Evolutionary conservation across 2,797 vertebrate species (phyloP).

Genomic region (Schizopygopsis pylzovi): DNA sequence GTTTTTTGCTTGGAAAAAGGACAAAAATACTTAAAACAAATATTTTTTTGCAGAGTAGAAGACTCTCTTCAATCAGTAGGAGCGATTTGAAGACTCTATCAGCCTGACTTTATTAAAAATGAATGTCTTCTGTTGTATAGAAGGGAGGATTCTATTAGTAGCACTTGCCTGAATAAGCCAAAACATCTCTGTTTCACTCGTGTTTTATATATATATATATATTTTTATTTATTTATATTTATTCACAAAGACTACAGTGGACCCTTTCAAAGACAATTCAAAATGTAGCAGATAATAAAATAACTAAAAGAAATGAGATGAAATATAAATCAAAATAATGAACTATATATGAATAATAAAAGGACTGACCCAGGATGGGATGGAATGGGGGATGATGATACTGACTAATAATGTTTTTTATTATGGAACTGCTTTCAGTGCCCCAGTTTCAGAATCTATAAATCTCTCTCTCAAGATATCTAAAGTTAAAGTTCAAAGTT

Average conservation of each 20-base stretch:
- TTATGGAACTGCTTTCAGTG: not conserved
- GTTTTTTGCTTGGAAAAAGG: not conserved
- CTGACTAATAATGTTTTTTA: not conserved
- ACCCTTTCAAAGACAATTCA: not conserved
- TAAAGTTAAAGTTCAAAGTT: not conserved
- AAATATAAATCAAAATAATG: not conserved
- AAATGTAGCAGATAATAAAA: not conserved
- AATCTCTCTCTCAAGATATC: not conserved
- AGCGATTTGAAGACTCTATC: constrained; percentile 33
- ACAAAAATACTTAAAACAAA: not conserved
- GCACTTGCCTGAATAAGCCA: constrained; percentile 42
- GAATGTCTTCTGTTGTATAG: constrained; percentile 49
- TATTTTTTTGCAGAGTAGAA: not conserved
- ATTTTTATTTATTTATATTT: constrained; percentile 8
- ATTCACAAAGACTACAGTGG: constrained; percentile 4
- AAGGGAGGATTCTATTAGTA: constrained; percentile 51
- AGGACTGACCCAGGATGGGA: not conserved
- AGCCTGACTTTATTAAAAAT: constrained; percentile 53
- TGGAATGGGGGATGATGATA: not conserved
- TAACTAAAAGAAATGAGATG: not conserved
- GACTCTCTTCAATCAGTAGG: constrained; percentile 41
- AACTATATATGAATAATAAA: constrained; percentile 19
- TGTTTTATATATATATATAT: constrained; percentile 20
- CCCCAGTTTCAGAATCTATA: not conserved
- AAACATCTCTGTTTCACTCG: constrained; percentile 7